Conservation (phyloP, 2,888 invertebrate species). For the Agrilus biguttatus region DNA sequence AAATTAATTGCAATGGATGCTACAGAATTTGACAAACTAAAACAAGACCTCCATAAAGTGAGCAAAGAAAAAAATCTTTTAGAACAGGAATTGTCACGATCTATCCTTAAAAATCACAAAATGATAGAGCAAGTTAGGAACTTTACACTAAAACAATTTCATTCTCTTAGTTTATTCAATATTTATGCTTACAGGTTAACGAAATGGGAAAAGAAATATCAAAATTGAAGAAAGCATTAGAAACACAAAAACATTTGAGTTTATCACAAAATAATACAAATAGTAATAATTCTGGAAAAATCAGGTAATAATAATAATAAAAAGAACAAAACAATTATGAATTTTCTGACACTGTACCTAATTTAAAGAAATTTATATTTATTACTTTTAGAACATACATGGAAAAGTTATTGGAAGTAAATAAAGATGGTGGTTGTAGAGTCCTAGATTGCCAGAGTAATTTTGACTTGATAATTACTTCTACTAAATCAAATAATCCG, state of each 20-base stretch:
- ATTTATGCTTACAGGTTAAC: conserved; percentile 18
- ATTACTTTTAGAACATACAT: conserved; percentile 32
- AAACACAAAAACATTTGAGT: not conserved
- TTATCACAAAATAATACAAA: not conserved
- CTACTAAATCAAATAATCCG: conserved; percentile 55
- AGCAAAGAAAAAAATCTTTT: conserved; percentile 42
- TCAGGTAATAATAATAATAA: no score
- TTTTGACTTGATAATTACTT: conserved; percentile 53
- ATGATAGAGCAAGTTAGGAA: not conserved
- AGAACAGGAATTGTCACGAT: conserved; percentile 47
- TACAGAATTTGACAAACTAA: conserved; percentile 53
- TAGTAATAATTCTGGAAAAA: not conserved
- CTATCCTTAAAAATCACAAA: conserved; percentile 25
- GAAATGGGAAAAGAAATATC: conserved; percentile 19
- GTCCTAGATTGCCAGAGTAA: conserved; percentile 58
- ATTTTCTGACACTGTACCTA: no score
- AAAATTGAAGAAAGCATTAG: conserved; percentile 4
- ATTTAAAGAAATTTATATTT: no score
- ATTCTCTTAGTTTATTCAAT: no score
- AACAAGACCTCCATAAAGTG: conserved; percentile 43
- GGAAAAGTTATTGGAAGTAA: conserved; percentile 52
- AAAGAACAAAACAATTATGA: no score
- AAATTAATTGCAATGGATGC: conserved; percentile 65
- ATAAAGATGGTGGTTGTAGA: conserved; percentile 59
- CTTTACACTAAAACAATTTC: no score